phyloP scores from a whole-genome alignment of 2,113 vertebrate genomes.

The Sceloporus tristichus region DNA sequence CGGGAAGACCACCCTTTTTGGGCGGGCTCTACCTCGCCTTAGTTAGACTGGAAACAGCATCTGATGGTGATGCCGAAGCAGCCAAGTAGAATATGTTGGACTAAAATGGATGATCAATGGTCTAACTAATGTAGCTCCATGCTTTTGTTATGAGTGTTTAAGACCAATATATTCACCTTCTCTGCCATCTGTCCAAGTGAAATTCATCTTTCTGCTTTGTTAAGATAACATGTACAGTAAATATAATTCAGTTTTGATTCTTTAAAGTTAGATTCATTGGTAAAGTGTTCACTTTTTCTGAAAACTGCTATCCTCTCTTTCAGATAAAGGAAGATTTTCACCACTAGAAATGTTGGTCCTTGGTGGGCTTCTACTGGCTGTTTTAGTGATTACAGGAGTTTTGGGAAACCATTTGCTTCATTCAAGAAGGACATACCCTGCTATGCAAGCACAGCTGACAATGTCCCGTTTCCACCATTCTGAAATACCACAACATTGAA shows the following conservation, averaged over 20 bases:
- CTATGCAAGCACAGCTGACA: constrained; percentile 78
- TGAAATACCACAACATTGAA: constrained; percentile 76
- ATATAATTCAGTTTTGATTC: not conserved
- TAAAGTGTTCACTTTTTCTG: not conserved
- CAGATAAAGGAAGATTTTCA: constrained; percentile 64
- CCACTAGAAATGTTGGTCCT: constrained; percentile 78
- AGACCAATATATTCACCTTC: not conserved
- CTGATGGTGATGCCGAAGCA: no score
- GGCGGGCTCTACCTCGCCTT: no score
- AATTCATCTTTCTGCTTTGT: not conserved
- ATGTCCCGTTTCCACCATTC: constrained; percentile 81
- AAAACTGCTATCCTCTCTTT: constrained; percentile 30
- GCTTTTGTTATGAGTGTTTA: not conserved
- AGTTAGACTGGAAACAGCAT: no score
- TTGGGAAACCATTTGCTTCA: constrained; percentile 80
- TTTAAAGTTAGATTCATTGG: not conserved
- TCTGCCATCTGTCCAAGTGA: not conserved
- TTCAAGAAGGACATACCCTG: constrained; percentile 77
- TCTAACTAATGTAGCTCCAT: not conserved
- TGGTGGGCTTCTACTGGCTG: constrained; percentile 72
- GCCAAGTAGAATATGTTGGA: no score
- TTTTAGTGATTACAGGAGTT: constrained; percentile 77
- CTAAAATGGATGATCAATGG: not conserved
- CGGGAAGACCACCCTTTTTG: no score
- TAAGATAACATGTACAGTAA: not conserved